Evolutionary conservation across 2,113 vertebrate species (phyloP), one percentile per base, ranked within the genome.

Genomic region (Laticauda colubrina): DNA sequence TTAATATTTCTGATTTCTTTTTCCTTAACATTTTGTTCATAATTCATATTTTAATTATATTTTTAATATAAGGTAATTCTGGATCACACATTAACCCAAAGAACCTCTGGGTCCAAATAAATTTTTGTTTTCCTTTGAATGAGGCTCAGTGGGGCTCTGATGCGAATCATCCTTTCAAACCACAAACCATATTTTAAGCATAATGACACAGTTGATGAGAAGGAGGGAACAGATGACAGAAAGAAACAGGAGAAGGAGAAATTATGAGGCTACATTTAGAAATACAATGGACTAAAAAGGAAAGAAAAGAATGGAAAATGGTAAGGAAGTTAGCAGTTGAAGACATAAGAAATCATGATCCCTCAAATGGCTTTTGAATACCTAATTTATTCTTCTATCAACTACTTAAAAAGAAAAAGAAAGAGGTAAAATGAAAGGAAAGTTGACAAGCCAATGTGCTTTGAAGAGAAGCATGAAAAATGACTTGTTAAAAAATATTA

Each of bases 381-480:
- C 1, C 3, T 29, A 15, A 20, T 39, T 43, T 0, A 12, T 0
- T 56, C 12, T 0, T 0, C n/a, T 10, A 11, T 64, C 24, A 64
- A 26, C 24, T 10, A 11, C 59, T 88, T 54, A 85, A 26, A 86
- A 92, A 91, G 4, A 85, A 48, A 88, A 92, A 91, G 3, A 81
- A 21, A n/a, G 88, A 51, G 11, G 0, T 64, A 26, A 90, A n/a
- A 21, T 57, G 26, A 85, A 91, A 12, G 29, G 0, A 91, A 9
- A 34, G 0, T 29, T 24, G 15, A 4, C 59, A 64, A 64, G 11
- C 8, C 43, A 93, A 90, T 15, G 1, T 48, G 85, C 86, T 87
- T 87, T 53, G 86, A 87, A 87, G 3, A 81, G 14, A 81, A 81
- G 69, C 34, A 34, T 81, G 69, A 75, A 75, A 75, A 75, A 75